Percentiles rank a stretch among this genome's conserved stretches.
Evolutionary conservation across 2,888 invertebrate species (phyloP).

Genomic region (Imbricaverruca yamaguchii): DNA sequence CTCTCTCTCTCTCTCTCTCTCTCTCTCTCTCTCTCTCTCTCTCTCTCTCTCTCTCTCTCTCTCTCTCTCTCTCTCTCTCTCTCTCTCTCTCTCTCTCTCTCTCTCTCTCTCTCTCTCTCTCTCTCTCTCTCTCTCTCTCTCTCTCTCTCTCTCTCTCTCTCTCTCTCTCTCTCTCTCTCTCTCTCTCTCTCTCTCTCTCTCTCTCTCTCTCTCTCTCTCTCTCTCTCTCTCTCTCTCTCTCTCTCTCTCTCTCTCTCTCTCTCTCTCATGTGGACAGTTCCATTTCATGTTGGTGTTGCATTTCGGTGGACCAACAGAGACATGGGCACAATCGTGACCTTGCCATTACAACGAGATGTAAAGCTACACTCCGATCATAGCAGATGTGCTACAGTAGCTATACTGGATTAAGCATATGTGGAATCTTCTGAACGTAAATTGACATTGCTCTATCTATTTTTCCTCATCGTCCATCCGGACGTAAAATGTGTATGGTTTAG

Average conservation of each 20-base stretch:
- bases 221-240: not conserved
- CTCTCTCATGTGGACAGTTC: not conserved
- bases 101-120: not conserved
- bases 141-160: not conserved
- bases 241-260: too few species aligned
- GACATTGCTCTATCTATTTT: too few species aligned
- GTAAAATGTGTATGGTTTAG: too few species aligned
- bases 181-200: slow-evolving; percentile 5
- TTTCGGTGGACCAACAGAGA: too few species aligned
- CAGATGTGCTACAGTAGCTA: too few species aligned
- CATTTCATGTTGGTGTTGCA: too few species aligned
- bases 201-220: slow-evolving; percentile 16
- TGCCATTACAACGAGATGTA: too few species aligned
- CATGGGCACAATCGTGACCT: too few species aligned
- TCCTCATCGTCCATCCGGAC: too few species aligned
- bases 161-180: slow-evolving; percentile 15
- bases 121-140: not conserved
- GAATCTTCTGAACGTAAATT: too few species aligned
- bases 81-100: slow-evolving; percentile 24
- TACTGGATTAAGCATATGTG: too few species aligned
- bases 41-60: slow-evolving; percentile 23
- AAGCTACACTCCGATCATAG: too few species aligned
- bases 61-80: slow-evolving; percentile 26
- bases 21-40: not conserved
- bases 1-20: not conserved